Evolutionary conservation across 1,140 invertebrate genomes (phyloP), one percentile per base, ranked within the genome.

Genomic region (Drosophila rhopaloa): DNA sequence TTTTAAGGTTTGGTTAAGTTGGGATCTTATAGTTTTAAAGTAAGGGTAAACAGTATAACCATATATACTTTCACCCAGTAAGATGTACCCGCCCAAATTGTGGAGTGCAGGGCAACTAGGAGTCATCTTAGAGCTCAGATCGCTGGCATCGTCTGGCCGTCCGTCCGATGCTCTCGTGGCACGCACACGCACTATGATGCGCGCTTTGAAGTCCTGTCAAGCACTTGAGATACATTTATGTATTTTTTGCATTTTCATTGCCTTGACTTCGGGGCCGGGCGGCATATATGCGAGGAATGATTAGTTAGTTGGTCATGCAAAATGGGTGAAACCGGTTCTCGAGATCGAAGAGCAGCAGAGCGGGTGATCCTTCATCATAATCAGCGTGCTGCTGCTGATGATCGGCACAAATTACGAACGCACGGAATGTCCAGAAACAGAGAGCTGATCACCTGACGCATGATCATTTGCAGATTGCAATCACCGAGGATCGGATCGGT

Each of bases 181-280:
- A 86, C 83, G 82, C 82, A 86, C 83, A 86, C 83, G 82, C 82
- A 86, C 83, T 81, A 78, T 88, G 83, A 86, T 86, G 83, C 83
- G 83, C 83, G 83, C 83, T 86, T 86, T 86, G 83, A 86, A 86
- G 83, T 86, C 83, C 83, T 86, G 83, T 86, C 83, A 86, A 86
- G 83, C 84, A 88, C 84, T 86, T 88, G 84, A 86, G 82, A 88
- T 88, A 88, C 82, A 86, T 86, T 88, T 86, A 88, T 86, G 83
- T 86, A 79, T 86, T 86, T 76, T 86, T 86, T 86, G 83, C 83
- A 86, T 83, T 86, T 86, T 86, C 83, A 88, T 86, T 86, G 83
- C 83, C 63, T 65, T 48, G 54, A 61, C 53, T 61, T 44, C 29
- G 68, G 76, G 41, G 50, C 37, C 55, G 60, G 35, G 51, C 57